These are phyloP conservation scores for Terrapene triunguis DNA, from an alignment of 2,113 vertebrate genomes.

Conservation along the genomic window DNA sequence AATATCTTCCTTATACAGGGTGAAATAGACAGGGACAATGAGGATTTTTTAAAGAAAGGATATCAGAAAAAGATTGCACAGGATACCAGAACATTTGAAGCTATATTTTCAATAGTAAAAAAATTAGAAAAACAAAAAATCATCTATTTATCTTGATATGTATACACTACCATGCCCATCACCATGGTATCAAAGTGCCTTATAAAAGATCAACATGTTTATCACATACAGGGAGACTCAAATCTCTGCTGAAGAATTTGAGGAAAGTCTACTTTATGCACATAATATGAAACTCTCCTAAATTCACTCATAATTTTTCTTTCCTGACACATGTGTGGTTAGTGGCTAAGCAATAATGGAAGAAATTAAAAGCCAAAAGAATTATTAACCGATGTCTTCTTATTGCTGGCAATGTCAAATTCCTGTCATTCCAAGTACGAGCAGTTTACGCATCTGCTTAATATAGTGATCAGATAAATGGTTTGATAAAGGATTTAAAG, in stretches of 20 bases:
- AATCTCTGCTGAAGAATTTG: not conserved
- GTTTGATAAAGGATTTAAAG: too few species aligned
- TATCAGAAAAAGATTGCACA: too few species aligned
- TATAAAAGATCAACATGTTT: not conserved
- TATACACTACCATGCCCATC: too few species aligned
- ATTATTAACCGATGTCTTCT: slow-evolving; percentile 13
- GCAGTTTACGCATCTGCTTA: not conserved
- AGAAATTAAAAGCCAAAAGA: slow-evolving; percentile 19
- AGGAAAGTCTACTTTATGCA: not conserved
- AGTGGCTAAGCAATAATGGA: not conserved
- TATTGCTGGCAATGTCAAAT: slow-evolving; percentile 24
- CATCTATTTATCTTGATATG: not conserved
- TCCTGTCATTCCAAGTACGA: not conserved
- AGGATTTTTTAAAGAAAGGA: too few species aligned
- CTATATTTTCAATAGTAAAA: not conserved
- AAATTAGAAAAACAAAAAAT: not conserved
- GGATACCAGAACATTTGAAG: not conserved
- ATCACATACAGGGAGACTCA: not conserved
- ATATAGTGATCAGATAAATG: too few species aligned
- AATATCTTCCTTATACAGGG: too few species aligned
- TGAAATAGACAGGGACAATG: too few species aligned
- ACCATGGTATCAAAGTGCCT: not conserved
- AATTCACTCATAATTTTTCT: not conserved
- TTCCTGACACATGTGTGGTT: too few species aligned
- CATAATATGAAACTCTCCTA: not conserved